phyloP scores from a whole-genome alignment of 2,888 invertebrate species.

The Callinectes sapidus region DNA sequence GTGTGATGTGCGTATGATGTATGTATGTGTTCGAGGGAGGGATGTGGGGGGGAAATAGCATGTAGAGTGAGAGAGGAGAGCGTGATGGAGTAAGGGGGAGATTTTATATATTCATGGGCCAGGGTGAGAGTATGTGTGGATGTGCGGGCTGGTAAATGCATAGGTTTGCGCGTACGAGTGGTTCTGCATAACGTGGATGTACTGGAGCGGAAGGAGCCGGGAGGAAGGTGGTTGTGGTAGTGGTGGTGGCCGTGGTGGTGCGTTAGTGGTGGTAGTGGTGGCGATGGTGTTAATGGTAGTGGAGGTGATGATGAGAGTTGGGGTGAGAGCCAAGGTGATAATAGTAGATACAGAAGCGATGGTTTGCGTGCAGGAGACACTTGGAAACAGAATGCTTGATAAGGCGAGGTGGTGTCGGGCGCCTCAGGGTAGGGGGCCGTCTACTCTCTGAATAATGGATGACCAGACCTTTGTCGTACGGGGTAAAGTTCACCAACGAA shows the following conservation, averaged over 20 bases:
- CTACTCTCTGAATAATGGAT: slow-evolving; percentile 5
- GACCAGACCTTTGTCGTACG: slow-evolving; percentile 23
- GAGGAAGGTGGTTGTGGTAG: background rate
- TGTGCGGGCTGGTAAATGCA: slow-evolving; percentile 26
- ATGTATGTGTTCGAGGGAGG: slow-evolving; percentile 9
- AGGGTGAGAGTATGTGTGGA: slow-evolving; percentile 11
- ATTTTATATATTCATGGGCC: slow-evolving; percentile 33
- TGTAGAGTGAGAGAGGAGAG: slow-evolving; percentile 16
- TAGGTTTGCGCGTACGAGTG: slow-evolving; percentile 31
- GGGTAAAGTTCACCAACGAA: slow-evolving; percentile 23
- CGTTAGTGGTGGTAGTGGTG: background rate
- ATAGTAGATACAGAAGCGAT: slow-evolving; percentile 7
- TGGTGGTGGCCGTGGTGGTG: background rate
- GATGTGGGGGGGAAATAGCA: background rate
- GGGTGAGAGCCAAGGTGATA: slow-evolving; percentile 18
- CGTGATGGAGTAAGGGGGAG: slow-evolving; percentile 32
- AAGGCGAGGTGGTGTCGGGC: slow-evolving; percentile 17
- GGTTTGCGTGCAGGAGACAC: slow-evolving; percentile 20
- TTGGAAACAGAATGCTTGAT: slow-evolving; percentile 34
- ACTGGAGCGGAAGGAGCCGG: background rate
- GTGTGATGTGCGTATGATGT: slow-evolving; percentile 34
- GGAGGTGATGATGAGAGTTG: background rate
- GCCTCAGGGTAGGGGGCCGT: background rate
- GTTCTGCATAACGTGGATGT: slow-evolving; percentile 4
- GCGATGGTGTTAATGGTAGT: background rate